Evolutionary conservation across 2,797 vertebrate species (phyloP), one percentile per base, ranked within the genome.

Genomic region (Aulostomus chinensis): DNA sequence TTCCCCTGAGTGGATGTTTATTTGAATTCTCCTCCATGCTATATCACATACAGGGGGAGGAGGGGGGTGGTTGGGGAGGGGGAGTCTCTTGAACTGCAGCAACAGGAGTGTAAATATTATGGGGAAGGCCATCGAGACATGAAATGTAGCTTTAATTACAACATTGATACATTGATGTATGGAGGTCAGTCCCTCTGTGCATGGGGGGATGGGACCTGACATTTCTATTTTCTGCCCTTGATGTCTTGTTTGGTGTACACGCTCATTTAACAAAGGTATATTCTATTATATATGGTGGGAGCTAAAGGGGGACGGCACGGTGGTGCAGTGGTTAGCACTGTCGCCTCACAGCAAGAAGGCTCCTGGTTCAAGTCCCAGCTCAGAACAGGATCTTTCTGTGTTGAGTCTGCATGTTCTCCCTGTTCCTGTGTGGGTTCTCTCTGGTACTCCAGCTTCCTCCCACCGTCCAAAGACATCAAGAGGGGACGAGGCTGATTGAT

Each of bases 91-190:
- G 73, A 86, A 88, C 83, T 86, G 60, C 72, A 69, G 79, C 74
- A 83, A 72, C 65, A 76, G 72, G 63, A 78, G 73, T 74, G 72
- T 86, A 88, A 90, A 88, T 88, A 89, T 88, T 89, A 86, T 83
- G 73, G 55, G 72, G 78, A 88, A 82, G 79, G 69, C 82, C 87
- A 87, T 73, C 61, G 86, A 82, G 76, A 89, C 88, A 88, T 88
- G 69, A 89, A 88, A 87, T 89, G 84, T 78, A 87, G 77, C 84
- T 90, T 89, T 89, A 89, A 88, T 89, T 85, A 87, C 80, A 86
- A 81, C 78, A 81, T 30, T 86, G 90, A 84, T 85, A 82, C 78
- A 81, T 30, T 86, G 90, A 84, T 85, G 81, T 78, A 85, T 82
- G 54, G 77, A 68, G 80, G 84, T 88, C 81, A 78, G 57, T 56